Conservation (phyloP, 92 coral and sea anemone genomes). For the Micromussa lordhowensis region DNA sequence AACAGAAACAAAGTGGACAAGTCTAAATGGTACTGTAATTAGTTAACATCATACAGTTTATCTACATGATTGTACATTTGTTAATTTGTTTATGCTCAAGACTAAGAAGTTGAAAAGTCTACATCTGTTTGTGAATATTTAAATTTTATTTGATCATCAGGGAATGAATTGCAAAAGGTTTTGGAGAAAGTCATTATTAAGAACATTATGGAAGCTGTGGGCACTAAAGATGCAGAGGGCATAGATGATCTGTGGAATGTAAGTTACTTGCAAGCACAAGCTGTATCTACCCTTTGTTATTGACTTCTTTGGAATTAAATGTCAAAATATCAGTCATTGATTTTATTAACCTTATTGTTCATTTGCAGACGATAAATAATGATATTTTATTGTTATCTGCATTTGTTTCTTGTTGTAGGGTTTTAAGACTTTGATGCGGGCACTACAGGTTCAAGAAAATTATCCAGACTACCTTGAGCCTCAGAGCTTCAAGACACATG, state of each 20-base stretch:
- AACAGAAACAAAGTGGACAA: background rate
- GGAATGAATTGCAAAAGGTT: conserved; percentile 31
- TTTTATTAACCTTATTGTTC: background rate
- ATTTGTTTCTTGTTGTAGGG: conserved; percentile 26
- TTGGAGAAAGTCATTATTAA: conserved; percentile 5
- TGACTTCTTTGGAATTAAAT: background rate
- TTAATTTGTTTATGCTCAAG: no score
- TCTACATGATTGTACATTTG: background rate
- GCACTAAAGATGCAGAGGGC: conserved; percentile 1
- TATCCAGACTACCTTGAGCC: conserved; percentile 49
- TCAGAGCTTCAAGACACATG: conserved; percentile 29
- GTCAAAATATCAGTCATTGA: conserved; percentile 8
- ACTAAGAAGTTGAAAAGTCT: no score
- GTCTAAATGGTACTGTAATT: background rate
- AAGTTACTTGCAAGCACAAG: conserved; percentile 12
- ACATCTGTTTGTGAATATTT: no score
- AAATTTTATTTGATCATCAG: background rate
- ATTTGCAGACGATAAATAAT: background rate
- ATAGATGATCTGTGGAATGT: conserved; percentile 5
- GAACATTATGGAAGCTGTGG: conserved; percentile 12
- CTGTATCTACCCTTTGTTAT: conserved; percentile 10
- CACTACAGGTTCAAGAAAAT: conserved; percentile 13
- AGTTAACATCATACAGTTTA: background rate
- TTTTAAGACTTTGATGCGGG: conserved; percentile 37
- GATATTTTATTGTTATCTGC: background rate